Evolutionary conservation across 2,113 vertebrate species (phyloP).

Genomic region (Hyla sarda): DNA sequence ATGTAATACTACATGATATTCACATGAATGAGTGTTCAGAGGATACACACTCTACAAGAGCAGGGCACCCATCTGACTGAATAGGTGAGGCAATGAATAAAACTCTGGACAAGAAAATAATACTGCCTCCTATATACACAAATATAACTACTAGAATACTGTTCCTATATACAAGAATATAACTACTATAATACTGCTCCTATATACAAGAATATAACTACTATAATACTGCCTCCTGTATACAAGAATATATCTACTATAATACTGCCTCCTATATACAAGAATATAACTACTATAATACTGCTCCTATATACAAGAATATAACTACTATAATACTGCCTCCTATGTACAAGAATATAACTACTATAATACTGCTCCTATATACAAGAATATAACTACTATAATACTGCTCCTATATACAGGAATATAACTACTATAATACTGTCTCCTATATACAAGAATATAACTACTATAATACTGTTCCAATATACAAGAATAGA

Average conservation of each 20-base stretch:
- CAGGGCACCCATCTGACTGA: no score
- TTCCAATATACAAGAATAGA: not conserved
- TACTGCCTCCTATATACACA: no score
- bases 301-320: not conserved
- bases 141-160: slow-evolving; percentile 13
- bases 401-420: no score
- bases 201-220: slow-evolving; percentile 1
- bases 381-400: no score
- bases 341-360: not conserved
- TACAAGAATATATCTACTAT: no score
- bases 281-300: not conserved
- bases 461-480: not conserved
- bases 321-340: slow-evolving; percentile 1
- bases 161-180: not conserved
- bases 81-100: no score
- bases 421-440: slow-evolving; percentile 6
- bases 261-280: not conserved
- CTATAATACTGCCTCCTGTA: no score
- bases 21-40: no score
- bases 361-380: slow-evolving; percentile 1
- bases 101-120: no score
- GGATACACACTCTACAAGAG: no score
- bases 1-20: no score
- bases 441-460: not conserved
- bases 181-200: not conserved